These are phyloP conservation scores for Gobius niger DNA, from an alignment of 2,113 vertebrate genomes.

Conservation along the genomic window DNA sequence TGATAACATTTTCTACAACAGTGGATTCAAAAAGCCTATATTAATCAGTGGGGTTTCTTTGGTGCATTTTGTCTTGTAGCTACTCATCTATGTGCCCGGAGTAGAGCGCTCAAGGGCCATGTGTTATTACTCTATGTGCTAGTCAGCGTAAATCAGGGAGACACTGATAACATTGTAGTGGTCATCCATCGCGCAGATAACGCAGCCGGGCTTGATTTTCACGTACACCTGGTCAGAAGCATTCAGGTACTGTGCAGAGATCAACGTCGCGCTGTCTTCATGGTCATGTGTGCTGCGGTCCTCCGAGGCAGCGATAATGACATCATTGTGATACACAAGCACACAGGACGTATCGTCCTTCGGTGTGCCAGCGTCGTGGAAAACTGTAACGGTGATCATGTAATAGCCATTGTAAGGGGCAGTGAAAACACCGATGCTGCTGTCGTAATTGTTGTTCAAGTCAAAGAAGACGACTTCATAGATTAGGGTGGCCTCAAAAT, in stretches of 20 bases:
- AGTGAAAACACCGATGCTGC: constrained; percentile 55
- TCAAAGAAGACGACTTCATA: constrained; percentile 65
- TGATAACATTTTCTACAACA: not conserved
- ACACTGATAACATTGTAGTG: constrained; percentile 74
- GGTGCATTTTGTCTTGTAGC: not conserved
- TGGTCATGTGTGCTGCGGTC: constrained; percentile 62
- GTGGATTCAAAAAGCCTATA: not conserved
- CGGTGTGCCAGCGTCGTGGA: constrained; percentile 59
- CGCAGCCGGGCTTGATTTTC: constrained; percentile 42
- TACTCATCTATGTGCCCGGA: not conserved
- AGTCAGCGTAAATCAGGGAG: constrained; percentile 70
- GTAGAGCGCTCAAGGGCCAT: not conserved
- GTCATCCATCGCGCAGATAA: constrained; percentile 61
- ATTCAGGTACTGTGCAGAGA: constrained; percentile 45
- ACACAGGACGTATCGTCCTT: constrained; percentile 34
- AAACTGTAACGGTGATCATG: constrained; percentile 63
- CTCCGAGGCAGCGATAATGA: not conserved
- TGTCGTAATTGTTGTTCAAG: constrained; percentile 50
- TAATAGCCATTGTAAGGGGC: constrained; percentile 67
- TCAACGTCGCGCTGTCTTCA: constrained; percentile 63
- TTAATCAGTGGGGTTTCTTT: constrained; percentile 1
- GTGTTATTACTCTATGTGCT: constrained; percentile 17
- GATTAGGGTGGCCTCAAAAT: not conserved
- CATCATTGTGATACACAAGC: constrained; percentile 50
- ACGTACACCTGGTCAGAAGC: constrained; percentile 62